Base-by-base conservation (phyloP, 2,113 vertebrate genomes). In the Urocolius indicus region DNA sequence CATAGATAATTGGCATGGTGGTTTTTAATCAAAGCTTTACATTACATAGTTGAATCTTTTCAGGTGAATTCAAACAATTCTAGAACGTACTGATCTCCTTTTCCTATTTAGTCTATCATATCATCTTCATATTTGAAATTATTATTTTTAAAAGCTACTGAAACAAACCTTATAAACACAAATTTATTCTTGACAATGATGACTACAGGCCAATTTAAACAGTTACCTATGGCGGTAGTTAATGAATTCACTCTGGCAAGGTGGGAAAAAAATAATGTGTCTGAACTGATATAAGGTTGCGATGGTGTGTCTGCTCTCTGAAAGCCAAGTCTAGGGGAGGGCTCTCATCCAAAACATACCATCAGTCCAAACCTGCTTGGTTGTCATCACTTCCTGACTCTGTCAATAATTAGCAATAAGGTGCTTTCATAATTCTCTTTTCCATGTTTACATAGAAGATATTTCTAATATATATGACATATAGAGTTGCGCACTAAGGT, bases 351-450 rank as follows among this genome's bases (percentile, higher is more conserved):
- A 54, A 83, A 90, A 90, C 36, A 90, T n/a, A 10, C 11, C 54
- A 77, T 80, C 46, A 80, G 76, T 84, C 51, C 43, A 77, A 84
- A 89, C 26, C 32, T 88, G 68, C 72, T 77, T 55, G 36, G 22
- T 27, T 96, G 79, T 90, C 88, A 95, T 84, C 75, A 52, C 63
- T 94, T 84, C 14, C 57, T 89, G 61, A 57, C 17, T 72, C 91
- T 95, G 80, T 95, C 96, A 96, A 52, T 94, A 90, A 49, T 55
- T 93, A 72, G 76, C 55, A 94, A 96, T 94, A 90, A 97, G 4
- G 16, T 67, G 45, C 29, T 92, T 81, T 73, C 65, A 27, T 71
- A 86, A 80, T 63, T 92, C 29, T 66, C 16, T 32, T 89, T 93
- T 74, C 48, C 18, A n/a, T 89, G 23, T 87, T 92, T 81, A 67